phyloP scores from a whole-genome alignment of 2,888 invertebrate genomes.

The Pasiphila rectangulata region DNA sequence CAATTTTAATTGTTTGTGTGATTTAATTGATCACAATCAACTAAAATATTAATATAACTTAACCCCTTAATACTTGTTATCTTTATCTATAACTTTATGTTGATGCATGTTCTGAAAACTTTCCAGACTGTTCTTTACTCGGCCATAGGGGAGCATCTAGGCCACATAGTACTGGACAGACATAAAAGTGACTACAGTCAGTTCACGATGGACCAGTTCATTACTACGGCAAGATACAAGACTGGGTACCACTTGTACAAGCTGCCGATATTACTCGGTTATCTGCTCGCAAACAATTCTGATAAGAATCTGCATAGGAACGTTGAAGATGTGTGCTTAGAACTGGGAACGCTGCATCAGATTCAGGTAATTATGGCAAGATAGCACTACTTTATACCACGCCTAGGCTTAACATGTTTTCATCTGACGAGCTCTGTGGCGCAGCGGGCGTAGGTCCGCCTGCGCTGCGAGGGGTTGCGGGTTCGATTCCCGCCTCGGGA shows the following conservation, averaged over 20 bases:
- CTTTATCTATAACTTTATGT: not conserved
- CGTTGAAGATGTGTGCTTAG: constrained; percentile 88
- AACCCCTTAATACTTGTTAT: too few relatives aligned
- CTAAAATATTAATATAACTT: too few relatives aligned
- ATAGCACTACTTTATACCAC: too few relatives aligned
- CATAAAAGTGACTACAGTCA: constrained; percentile 57
- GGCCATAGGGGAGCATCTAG: constrained; percentile 89
- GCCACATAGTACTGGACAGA: constrained; percentile 82
- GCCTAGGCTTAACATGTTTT: too few relatives aligned
- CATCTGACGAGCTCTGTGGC: too few relatives aligned
- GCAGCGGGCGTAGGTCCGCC: too few relatives aligned
- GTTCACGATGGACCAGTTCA: constrained; percentile 91
- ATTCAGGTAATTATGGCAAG: too few relatives aligned
- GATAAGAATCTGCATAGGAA: constrained; percentile 86
- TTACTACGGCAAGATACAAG: constrained; percentile 92
- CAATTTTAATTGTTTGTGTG: too few relatives aligned
- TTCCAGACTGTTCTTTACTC: constrained; percentile 81
- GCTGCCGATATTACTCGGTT: constrained; percentile 90
- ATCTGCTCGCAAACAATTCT: constrained; percentile 87
- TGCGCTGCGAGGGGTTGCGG: too few relatives aligned
- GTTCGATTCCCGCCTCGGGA: too few relatives aligned
- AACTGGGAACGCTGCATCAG: constrained; percentile 96
- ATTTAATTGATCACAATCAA: too few relatives aligned
- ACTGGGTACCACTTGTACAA: constrained; percentile 94
- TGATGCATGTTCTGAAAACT: not conserved